These are phyloP conservation scores for Delphinus delphis DNA, from an alignment of 2,113 vertebrate genomes.

Conservation along the genomic window DNA sequence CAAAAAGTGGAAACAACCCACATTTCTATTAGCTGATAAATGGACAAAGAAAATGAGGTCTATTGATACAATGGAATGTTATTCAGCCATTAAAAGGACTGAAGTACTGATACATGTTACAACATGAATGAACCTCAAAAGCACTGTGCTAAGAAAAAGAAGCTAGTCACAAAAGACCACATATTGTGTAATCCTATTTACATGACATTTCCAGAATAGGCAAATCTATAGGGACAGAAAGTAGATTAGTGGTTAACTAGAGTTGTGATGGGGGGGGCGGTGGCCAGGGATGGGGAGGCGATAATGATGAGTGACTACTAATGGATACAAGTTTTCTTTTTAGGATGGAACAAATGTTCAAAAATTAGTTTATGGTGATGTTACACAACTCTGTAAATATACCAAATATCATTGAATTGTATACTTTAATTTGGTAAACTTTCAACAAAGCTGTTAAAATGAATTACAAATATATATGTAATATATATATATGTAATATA, in stretches of 20 bases:
- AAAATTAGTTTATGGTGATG: neutral
- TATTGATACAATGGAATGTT: neutral
- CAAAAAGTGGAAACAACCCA: neutral
- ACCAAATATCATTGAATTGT: neutral
- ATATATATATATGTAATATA: neutral
- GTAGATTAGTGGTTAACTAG: neutral
- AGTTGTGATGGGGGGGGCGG: neutral
- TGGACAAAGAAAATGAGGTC: neutral
- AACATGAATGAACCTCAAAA: neutral
- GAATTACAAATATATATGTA: neutral
- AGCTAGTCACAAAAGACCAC: neutral
- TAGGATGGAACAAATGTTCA: neutral
- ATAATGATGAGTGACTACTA: neutral
- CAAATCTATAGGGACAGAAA: neutral
- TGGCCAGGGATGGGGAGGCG: neutral
- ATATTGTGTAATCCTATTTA: neutral
- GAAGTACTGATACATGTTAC: neutral
- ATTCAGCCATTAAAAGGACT: neutral
- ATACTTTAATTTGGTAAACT: neutral
- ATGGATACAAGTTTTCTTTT: neutral
- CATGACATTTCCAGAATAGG: neutral
- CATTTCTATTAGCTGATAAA: neutral
- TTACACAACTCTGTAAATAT: constrained; percentile 1
- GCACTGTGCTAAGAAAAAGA: neutral
- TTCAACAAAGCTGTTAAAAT: neutral